Percentiles rank a stretch among this genome's conserved stretches.
These are phyloP conservation scores for Oreortyx pictus DNA, from an alignment of 2,797 vertebrate species.

Conservation along the genomic window DNA sequence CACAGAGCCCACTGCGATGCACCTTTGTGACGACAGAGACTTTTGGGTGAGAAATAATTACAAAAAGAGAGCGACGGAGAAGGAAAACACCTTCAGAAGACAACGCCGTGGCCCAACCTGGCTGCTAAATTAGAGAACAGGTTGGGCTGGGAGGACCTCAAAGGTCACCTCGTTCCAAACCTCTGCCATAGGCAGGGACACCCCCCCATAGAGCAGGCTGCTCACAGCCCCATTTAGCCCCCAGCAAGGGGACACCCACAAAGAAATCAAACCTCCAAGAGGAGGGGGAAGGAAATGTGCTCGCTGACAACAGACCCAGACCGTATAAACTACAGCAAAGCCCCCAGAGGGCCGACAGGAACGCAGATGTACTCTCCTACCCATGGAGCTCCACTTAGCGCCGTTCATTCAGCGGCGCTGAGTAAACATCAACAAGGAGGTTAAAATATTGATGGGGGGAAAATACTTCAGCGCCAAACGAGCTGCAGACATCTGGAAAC, in stretches of 20 bases:
- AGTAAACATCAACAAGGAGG: conserved; percentile 71
- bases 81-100: background rate
- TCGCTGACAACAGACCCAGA: conserved; percentile 60
- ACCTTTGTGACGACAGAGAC: background rate
- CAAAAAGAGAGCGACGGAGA: background rate
- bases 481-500: conserved; percentile 62
- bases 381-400: conserved; percentile 32
- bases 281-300: conserved; percentile 1
- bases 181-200: too few species aligned
- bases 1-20: background rate
- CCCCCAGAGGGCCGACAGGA: conserved; percentile 46
- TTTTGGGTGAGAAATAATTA: background rate
- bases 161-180: background rate
- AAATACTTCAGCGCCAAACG: conserved; percentile 30
- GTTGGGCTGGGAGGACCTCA: background rate
- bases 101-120: background rate
- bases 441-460: conserved; percentile 67
- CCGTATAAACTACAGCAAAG: conserved; percentile 54
- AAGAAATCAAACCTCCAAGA: background rate
- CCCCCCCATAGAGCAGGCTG: background rate
- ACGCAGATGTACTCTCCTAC: conserved; percentile 40
- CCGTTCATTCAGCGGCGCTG: conserved; percentile 49
- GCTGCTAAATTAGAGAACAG: background rate
- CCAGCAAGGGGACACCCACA: background rate
- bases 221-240: conserved; percentile 12